Evolutionary conservation across 2,888 invertebrate genomes (phyloP).

Genomic region (Patella pellucida): DNA sequence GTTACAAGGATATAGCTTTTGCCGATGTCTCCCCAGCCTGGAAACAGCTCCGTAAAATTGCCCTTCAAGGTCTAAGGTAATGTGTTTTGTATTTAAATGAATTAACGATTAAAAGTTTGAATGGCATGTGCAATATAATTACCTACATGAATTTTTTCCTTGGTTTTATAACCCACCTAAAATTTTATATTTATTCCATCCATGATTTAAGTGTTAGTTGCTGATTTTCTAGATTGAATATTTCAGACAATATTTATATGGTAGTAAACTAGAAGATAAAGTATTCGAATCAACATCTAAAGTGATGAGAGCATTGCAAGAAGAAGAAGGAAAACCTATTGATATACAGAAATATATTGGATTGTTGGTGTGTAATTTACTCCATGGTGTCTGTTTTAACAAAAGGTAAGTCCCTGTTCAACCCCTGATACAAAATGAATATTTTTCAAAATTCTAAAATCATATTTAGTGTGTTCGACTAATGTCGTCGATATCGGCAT

Average conservation of each 20-base stretch:
- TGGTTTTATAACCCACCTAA: neutral
- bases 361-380: neutral
- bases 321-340: neutral
- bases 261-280: neutral
- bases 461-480: too few relatives aligned
- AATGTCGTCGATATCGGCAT: too few relatives aligned
- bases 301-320: neutral
- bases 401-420: neutral
- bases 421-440: too few relatives aligned
- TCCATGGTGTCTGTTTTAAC: neutral
- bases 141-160: too few relatives aligned
- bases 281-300: neutral
- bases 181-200: neutral
- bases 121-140: too few relatives aligned
- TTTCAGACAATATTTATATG: neutral
- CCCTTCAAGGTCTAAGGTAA: neutral
- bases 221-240: too few relatives aligned
- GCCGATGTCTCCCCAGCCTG: neutral
- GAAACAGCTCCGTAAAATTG: neutral
- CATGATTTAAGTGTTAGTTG: neutral
- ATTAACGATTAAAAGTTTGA: too few relatives aligned
- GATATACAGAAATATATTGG: neutral
- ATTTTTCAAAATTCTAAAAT: too few relatives aligned
- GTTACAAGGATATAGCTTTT: neutral
- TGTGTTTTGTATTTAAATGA: neutral